Base-by-base conservation (phyloP, 2,888 invertebrate species). In the Spilosoma lubricipeda region DNA sequence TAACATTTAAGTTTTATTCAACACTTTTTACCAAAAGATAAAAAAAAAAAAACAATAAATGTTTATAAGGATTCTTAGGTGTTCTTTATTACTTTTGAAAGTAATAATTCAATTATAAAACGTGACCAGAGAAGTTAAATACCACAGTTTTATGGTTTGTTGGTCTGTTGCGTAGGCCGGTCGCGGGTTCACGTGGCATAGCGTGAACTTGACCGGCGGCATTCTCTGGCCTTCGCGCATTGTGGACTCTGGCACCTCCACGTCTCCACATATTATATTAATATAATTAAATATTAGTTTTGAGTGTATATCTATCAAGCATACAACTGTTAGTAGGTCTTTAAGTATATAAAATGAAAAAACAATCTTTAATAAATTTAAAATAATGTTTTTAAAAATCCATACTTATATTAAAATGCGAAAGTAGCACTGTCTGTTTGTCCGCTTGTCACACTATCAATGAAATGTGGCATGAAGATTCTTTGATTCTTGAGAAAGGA, bases 121-220 rank as follows among this genome's bases (percentile, higher is more conserved):
- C 52, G 69, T 65, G 66, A 71, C 65, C 65, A 52, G 20, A 78
- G 68, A 79, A 45, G 56, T 64, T 65, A 72, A 56, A 74, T 71
- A 69, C 67, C 67, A 74, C 74, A 83, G 82, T 70, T 73, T 70
- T 74, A 66, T 73, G 73, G 83, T 81, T 83, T 80, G 82, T 80
- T 81, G 74, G 78, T 75, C 71, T 77, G 78, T 80, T 79, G 75
- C 77, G 74, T 78, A 82, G 84, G 75, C 75, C 77, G 74, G 75
- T 77, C 76, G 73, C 71, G 73, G 71, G 74, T 71, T 67, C 74
- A 74, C 72, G 52, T 67, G 71, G 77, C 73, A 70, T 59, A 75
- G 73, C 48, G 78, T 84, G 83, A 83, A 84, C 82, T 84, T 86
- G 83, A 86, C 86, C 86, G 77, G 66, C 30, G 77, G 30, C 76